Percentiles rank a stretch among this genome's conserved stretches.
phyloP scores from a whole-genome alignment of 1,140 invertebrate genomes.

The Drosophila mayri region DNA sequence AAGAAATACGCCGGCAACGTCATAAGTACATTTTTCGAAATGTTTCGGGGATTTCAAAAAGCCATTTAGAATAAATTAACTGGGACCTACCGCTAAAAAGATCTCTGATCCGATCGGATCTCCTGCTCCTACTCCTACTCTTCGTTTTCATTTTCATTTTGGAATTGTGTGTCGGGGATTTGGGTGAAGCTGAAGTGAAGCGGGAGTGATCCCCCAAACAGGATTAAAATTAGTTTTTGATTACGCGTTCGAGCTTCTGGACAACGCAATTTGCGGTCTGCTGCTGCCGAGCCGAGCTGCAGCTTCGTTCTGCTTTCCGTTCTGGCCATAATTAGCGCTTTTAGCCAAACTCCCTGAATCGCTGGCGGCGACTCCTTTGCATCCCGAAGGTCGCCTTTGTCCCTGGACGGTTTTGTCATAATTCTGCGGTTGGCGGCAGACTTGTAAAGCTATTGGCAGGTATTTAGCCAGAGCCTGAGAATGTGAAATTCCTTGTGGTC shows the following conservation, averaged over 20 bases:
- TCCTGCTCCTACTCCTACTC: slow-evolving; percentile 5
- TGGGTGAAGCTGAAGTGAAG: slow-evolving; percentile 13
- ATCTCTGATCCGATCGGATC: slow-evolving; percentile 47
- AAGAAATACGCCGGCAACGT: slow-evolving; percentile 48
- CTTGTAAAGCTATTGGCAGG: slow-evolving; percentile 77
- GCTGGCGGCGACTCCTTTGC: slow-evolving; percentile 61
- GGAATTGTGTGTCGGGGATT: slow-evolving; percentile 1
- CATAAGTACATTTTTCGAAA: slow-evolving; percentile 76
- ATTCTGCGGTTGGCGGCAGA: slow-evolving; percentile 65
- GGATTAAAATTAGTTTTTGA: slow-evolving; percentile 85
- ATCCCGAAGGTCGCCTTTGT: slow-evolving; percentile 70
- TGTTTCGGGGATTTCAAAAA: slow-evolving; percentile 80
- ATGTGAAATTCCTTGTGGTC: slow-evolving; percentile 75
- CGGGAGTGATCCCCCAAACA: slow-evolving; percentile 70
- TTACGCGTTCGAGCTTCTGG: slow-evolving; percentile 85
- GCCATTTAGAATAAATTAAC: slow-evolving; percentile 83
- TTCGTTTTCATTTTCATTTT: slow-evolving; percentile 8
- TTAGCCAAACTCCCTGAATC: slow-evolving; percentile 64
- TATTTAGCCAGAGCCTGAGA: slow-evolving; percentile 64
- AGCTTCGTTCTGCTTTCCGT: slow-evolving; percentile 24
- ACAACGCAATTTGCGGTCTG: slow-evolving; percentile 84
- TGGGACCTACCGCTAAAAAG: slow-evolving; percentile 78
- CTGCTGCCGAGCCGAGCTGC: neutral
- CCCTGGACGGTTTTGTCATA: slow-evolving; percentile 69
- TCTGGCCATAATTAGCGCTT: slow-evolving; percentile 80